Evolutionary conservation across 2,113 vertebrate species (phyloP).

Genomic region (Hippocampus guttulatus): DNA sequence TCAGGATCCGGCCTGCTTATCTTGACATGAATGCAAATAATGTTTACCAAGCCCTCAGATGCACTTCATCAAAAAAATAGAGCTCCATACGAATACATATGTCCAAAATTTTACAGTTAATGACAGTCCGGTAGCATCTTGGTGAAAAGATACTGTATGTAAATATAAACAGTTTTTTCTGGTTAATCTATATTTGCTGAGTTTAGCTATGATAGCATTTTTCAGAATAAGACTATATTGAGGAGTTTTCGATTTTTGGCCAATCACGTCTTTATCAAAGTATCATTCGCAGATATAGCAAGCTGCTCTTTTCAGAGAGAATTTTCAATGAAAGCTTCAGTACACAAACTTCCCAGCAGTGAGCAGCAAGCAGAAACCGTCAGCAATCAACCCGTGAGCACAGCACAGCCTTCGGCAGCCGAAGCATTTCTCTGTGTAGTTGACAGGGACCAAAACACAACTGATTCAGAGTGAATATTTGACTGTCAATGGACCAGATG

Average conservation of each 20-base stretch:
- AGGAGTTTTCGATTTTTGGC: not conserved
- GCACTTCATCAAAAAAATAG: too few species aligned
- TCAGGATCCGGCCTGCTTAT: not conserved
- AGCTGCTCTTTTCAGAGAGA: not conserved
- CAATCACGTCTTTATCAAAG: not conserved
- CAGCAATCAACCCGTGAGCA: constrained; percentile 5
- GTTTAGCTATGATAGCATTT: not conserved
- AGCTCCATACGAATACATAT: not conserved
- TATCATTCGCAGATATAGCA: not conserved
- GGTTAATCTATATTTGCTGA: not conserved
- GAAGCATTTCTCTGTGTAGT: not conserved
- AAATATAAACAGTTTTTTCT: not conserved
- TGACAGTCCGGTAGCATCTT: too few species aligned
- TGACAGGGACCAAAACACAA: constrained; percentile 4
- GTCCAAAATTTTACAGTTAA: not conserved
- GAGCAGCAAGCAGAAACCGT: not conserved
- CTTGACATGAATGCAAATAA: not conserved
- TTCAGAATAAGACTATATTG: not conserved
- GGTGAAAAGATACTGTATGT: not conserved
- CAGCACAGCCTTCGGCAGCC: not conserved
- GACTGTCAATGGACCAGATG: not conserved
- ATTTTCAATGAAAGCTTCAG: not conserved
- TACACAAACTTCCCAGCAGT: not conserved
- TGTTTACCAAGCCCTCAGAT: too few species aligned
- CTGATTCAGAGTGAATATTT: not conserved